phyloP scores from a whole-genome alignment of 2,113 vertebrate species.

The Sceloporus tristichus region DNA sequence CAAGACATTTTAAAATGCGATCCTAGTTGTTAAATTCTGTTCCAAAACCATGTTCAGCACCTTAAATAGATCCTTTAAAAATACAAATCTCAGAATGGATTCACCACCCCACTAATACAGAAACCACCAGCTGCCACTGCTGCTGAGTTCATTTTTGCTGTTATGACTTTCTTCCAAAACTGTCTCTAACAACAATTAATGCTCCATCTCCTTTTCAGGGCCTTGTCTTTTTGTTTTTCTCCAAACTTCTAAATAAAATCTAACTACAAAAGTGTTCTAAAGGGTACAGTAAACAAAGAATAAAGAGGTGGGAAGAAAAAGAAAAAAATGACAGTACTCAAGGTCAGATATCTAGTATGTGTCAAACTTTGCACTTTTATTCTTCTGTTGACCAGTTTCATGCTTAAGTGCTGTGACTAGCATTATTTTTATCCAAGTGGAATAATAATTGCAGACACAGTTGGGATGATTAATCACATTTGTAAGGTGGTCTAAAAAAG shows the following conservation, averaged over 20 bases:
- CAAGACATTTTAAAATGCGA: no score
- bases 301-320: not conserved
- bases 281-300: not conserved
- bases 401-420: not conserved
- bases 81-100: no score
- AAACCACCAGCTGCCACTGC: no score
- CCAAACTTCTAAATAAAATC: not conserved
- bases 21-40: no score
- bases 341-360: not conserved
- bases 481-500: slow-evolving; percentile 29
- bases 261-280: not conserved
- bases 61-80: no score
- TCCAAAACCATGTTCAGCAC: no score
- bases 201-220: not conserved
- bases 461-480: slow-evolving; percentile 34
- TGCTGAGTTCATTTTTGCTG: no score
- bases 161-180: no score
- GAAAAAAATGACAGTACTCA: not conserved
- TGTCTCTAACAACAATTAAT: no score
- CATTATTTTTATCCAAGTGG: slow-evolving; percentile 21
- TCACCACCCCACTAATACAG: no score
- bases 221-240: not conserved
- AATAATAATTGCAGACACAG: slow-evolving; percentile 1
- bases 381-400: not conserved
- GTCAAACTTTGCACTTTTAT: slow-evolving; percentile 6